Evolutionary conservation across 2,888 invertebrate species (phyloP).

Genomic region (Drosophila austrosaltans): DNA sequence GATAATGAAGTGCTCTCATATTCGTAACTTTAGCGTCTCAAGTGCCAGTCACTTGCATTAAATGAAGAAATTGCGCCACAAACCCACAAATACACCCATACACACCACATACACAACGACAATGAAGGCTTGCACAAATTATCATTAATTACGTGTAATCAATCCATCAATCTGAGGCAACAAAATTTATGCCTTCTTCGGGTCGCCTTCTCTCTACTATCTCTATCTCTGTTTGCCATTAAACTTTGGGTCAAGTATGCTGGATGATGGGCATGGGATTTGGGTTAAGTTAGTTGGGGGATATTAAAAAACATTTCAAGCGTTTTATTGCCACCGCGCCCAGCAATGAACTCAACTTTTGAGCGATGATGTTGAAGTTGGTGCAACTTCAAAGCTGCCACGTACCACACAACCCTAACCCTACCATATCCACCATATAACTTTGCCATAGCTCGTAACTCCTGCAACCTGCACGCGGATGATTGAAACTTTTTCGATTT

Average conservation of each 20-base stretch:
- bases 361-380: slow-evolving; percentile 41
- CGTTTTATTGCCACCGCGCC: slow-evolving; percentile 63
- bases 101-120: slow-evolving; percentile 3
- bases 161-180: slow-evolving; percentile 51
- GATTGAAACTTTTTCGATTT: slow-evolving; percentile 78
- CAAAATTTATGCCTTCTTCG: neutral
- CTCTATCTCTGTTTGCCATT: slow-evolving; percentile 37
- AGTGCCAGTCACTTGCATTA: slow-evolving; percentile 42
- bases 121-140: slow-evolving; percentile 43
- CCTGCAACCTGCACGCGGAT: slow-evolving; percentile 50
- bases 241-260: slow-evolving; percentile 66
- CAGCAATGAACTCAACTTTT: slow-evolving; percentile 57
- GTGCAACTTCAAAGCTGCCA: slow-evolving; percentile 45
- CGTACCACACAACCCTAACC: too few relatives aligned
- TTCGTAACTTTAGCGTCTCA: slow-evolving; percentile 34
- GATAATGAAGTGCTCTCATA: slow-evolving; percentile 60
- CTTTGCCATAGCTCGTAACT: slow-evolving; percentile 24
- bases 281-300: slow-evolving; percentile 12
- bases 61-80: slow-evolving; percentile 6
- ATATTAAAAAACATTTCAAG: slow-evolving; percentile 76
- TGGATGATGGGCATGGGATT: slow-evolving; percentile 34
- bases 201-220: neutral
- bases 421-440: slow-evolving; percentile 1
- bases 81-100: slow-evolving; percentile 16
- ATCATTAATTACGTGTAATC: slow-evolving; percentile 64